These are phyloP conservation scores for Drosophila antonietae DNA, from an alignment of 2,888 invertebrate genomes.

Conservation along the genomic window DNA sequence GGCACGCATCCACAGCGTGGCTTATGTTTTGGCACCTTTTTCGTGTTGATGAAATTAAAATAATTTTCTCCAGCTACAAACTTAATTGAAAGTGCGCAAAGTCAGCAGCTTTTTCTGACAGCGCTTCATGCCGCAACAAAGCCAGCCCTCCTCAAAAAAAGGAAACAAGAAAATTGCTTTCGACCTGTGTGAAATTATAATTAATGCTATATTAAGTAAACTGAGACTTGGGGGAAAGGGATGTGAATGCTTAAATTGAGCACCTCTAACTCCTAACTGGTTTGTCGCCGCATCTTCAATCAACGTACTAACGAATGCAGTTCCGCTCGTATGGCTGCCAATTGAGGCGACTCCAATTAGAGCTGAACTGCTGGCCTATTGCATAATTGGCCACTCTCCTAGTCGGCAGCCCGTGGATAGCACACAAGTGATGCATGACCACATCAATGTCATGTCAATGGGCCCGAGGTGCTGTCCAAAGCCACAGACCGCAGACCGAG, in stretches of 20 bases:
- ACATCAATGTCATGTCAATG: conserved; percentile 51
- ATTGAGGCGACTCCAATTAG: conserved; percentile 27
- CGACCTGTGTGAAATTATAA: neutral
- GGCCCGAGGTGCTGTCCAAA: conserved; percentile 20
- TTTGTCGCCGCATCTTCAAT: conserved; percentile 11
- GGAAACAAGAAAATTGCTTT: too few species aligned
- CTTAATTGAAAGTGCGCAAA: conserved; percentile 11
- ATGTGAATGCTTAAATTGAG: neutral
- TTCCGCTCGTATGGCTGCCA: conserved; percentile 18
- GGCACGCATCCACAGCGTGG: conserved; percentile 3
- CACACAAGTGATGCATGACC: conserved; percentile 39
- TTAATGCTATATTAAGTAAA: neutral
- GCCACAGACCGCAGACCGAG: conserved; percentile 13
- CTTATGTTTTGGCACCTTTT: conserved; percentile 27
- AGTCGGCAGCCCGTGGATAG: conserved; percentile 1
- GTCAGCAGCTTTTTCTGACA: conserved; percentile 25
- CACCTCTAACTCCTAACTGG: neutral
- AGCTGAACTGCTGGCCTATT: neutral
- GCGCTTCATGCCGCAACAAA: neutral
- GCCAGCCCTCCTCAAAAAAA: neutral
- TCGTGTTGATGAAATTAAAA: conserved; percentile 48
- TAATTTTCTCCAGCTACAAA: conserved; percentile 9
- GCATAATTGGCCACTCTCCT: neutral
- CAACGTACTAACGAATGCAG: conserved; percentile 10
- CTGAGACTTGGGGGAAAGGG: neutral